A percentile compares a stretch with the other conserved stretches of the same genome.
Conservation (phyloP, 2,113 vertebrate genomes). For the Ammospiza caudacuta region DNA sequence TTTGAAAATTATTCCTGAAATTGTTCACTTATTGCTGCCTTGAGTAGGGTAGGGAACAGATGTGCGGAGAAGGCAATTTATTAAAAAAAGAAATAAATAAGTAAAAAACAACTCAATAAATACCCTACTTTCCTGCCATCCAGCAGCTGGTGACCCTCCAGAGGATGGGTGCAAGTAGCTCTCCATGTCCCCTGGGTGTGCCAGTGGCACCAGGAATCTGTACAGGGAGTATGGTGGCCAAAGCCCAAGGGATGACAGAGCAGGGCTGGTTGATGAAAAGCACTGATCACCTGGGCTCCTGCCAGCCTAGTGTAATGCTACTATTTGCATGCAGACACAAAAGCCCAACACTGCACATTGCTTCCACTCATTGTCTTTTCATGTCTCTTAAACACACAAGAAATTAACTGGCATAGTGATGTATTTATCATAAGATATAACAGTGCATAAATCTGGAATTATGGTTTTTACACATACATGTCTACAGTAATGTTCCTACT, state of each 20-base stretch:
- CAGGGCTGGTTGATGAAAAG: not conserved
- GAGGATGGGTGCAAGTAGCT: not conserved
- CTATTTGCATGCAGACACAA: not conserved
- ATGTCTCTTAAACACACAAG: not conserved
- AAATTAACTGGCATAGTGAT: not conserved
- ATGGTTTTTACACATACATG: not conserved
- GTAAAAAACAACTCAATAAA: not conserved
- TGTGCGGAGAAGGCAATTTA: not conserved
- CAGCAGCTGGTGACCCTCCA: not conserved
- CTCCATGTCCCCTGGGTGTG: not conserved
- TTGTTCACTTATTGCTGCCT: not conserved
- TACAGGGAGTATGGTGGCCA: fast-evolving
- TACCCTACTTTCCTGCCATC: not conserved
- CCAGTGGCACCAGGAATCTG: not conserved
- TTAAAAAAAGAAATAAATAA: not conserved
- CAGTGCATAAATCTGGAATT: not conserved
- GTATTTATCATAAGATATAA: not conserved
- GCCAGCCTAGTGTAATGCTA: not conserved
- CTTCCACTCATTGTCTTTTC: not conserved
- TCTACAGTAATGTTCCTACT: not conserved
- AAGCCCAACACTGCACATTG: not conserved
- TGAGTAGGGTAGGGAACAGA: not conserved
- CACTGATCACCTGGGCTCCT: not conserved
- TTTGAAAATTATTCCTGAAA: not conserved
- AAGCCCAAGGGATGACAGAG: not conserved